phyloP scores from a whole-genome alignment of 2,888 invertebrate species.

The Pandemis heparana region DNA sequence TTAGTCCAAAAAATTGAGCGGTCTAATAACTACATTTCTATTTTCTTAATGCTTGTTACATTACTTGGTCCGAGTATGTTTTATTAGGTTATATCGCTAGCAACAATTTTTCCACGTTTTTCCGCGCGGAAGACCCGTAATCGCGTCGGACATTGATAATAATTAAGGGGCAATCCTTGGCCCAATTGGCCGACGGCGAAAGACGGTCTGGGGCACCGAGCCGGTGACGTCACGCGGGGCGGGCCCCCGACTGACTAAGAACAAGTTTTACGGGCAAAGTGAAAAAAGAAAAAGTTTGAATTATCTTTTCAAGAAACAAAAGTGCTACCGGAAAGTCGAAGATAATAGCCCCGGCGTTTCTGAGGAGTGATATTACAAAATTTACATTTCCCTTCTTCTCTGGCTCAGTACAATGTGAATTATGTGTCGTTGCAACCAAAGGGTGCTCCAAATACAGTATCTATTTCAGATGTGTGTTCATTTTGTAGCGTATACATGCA shows the following conservation, averaged over 20 bases:
- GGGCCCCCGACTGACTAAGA: constrained; percentile 21
- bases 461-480: constrained; percentile 27
- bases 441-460: constrained; percentile 19
- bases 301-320: constrained; percentile 24
- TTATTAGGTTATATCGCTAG: constrained; percentile 3
- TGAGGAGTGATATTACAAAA: constrained; percentile 19
- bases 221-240: constrained; percentile 45
- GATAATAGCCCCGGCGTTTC: constrained; percentile 5
- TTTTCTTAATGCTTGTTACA: neutral
- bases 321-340: constrained; percentile 20
- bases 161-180: constrained; percentile 59
- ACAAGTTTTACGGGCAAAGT: constrained; percentile 26
- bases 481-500: constrained; percentile 26
- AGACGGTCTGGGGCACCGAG: constrained; percentile 47
- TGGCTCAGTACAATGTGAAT: constrained; percentile 33
- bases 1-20: neutral
- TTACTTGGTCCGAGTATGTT: neutral
- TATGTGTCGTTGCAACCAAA: constrained; percentile 25
- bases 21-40: neutral
- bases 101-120: constrained; percentile 10
- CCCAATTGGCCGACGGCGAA: constrained; percentile 47
- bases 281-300: constrained; percentile 24
- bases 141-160: constrained; percentile 52
- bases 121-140: constrained; percentile 45
- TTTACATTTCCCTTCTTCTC: constrained; percentile 4